Percentiles rank a stretch among this genome's conserved stretches.
These are phyloP conservation scores for Microplitis deprimator DNA, from an alignment of 2,888 invertebrate genomes.

Conservation along the genomic window DNA sequence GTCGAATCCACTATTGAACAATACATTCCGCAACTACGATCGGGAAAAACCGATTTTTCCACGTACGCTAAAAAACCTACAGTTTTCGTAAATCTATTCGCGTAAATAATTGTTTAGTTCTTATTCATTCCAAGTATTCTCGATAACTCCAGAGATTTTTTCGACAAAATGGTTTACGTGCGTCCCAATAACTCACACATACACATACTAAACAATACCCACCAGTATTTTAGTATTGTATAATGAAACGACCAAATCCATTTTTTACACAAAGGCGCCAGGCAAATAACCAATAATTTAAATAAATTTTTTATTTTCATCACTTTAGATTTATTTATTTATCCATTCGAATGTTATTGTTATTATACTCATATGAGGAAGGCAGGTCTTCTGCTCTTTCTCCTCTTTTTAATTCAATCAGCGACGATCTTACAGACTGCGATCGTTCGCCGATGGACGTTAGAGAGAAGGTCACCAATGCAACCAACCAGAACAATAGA, in stretches of 20 bases:
- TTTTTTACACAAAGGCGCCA: background rate
- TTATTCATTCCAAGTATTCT: conserved; percentile 15
- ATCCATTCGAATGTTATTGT: background rate
- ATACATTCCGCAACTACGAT: background rate
- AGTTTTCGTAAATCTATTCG: background rate
- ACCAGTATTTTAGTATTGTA: background rate
- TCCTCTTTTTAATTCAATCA: background rate
- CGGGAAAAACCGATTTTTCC: conserved; percentile 14
- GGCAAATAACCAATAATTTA: background rate
- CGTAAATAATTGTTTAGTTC: conserved; percentile 13
- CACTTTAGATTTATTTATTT: background rate
- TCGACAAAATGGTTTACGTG: conserved; percentile 2
- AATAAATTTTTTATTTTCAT: background rate
- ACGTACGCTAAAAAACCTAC: background rate
- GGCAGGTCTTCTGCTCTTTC: background rate
- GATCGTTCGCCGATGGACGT: conserved; percentile 5
- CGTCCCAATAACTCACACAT: conserved; percentile 2
- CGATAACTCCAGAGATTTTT: conserved; percentile 17
- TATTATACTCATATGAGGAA: background rate
- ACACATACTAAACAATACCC: background rate
- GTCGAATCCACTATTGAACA: conserved; percentile 27
- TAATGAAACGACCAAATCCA: conserved; percentile 2
- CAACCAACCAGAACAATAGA: conserved; percentile 62
- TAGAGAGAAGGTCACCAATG: conserved; percentile 58
- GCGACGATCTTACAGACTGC: background rate